Percentiles rank a stretch among this genome's conserved stretches.
Conservation (phyloP, 2,113 vertebrate species). For the Cyanistes caeruleus region DNA sequence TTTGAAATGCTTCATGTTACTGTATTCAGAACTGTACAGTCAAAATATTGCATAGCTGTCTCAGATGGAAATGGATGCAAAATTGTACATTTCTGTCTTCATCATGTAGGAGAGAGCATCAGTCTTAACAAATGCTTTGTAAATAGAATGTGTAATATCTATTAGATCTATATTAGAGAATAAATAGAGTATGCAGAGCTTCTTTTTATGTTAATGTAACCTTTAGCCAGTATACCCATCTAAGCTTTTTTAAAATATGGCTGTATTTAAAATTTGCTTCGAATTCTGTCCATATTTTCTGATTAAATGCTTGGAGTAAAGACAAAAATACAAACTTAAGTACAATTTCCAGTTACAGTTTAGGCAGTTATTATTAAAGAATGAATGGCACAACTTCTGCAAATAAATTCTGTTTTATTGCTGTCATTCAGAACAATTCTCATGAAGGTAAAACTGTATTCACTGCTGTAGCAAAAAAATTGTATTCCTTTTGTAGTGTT, state of each 20-base stretch:
- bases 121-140: neutral
- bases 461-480: neutral
- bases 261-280: neutral
- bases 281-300: neutral
- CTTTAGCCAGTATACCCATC: neutral
- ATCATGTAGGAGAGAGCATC: neutral
- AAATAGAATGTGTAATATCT: neutral
- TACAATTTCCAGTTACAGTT: neutral
- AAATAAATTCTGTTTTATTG: neutral
- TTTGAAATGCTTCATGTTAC: neutral
- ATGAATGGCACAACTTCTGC: neutral
- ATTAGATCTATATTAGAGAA: neutral
- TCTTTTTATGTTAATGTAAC: neutral
- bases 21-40: neutral
- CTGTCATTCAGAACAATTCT: neutral
- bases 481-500: neutral
- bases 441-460: neutral
- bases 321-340: neutral
- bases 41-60: neutral
- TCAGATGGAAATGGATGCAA: neutral
- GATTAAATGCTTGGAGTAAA: neutral
- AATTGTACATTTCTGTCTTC: neutral
- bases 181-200: neutral
- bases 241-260: neutral
- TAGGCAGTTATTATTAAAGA: neutral